These are phyloP conservation scores for Pristionchus mayeri DNA, from an alignment of 2,888 invertebrate genomes.

Conservation along the genomic window DNA sequence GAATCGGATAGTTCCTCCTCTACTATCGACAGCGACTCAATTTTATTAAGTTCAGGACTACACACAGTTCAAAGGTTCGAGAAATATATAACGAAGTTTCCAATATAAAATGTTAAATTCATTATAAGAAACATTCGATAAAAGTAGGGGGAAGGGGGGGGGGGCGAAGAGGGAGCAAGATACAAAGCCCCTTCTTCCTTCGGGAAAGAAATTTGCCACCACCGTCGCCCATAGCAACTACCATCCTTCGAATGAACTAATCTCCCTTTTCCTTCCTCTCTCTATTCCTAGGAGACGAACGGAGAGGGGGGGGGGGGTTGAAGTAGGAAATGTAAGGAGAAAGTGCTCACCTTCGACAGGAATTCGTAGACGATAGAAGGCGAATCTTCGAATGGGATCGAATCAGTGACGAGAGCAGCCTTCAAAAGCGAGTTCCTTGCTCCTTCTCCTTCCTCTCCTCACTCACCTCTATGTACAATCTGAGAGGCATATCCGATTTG, in stretches of 20 bases:
- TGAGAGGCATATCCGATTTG: slow-evolving; percentile 90
- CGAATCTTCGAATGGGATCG: slow-evolving; percentile 87
- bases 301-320: neutral
- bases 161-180: too few relatives aligned
- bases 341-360: slow-evolving; percentile 79
- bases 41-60: too few relatives aligned
- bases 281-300: neutral
- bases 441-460: neutral
- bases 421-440: slow-evolving; percentile 79
- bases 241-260: neutral
- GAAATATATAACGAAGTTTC: neutral
- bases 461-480: slow-evolving; percentile 85
- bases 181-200: neutral
- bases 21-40: slow-evolving; percentile 62
- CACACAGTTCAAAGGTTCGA: too few relatives aligned
- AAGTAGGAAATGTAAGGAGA: neutral
- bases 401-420: slow-evolving; percentile 86
- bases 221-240: slow-evolving; percentile 34
- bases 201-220: too few relatives aligned
- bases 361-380: slow-evolving; percentile 99
- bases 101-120: too few relatives aligned
- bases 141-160: too few relatives aligned
- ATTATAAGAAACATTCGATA: too few relatives aligned
- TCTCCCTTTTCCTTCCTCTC: too few relatives aligned
- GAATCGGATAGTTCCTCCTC: slow-evolving; percentile 67